Evolutionary conservation across 1,140 invertebrate species (phyloP), one percentile per base, ranked within the genome.

Genomic region (Neodiprion fabricii): DNA sequence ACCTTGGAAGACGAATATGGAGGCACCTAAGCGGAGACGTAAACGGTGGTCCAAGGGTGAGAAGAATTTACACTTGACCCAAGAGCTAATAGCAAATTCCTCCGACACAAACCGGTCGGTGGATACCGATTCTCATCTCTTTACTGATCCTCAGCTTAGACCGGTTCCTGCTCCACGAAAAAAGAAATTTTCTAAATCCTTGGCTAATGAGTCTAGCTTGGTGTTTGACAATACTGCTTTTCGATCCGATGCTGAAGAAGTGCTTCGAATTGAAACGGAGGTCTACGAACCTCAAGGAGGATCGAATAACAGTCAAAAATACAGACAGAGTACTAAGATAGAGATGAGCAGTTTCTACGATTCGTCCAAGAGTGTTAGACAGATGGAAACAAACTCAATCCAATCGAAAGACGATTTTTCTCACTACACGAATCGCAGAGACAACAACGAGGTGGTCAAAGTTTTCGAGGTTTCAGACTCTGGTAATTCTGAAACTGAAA

Each of bases 211-310:
- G 7, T 61, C 53, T 12, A 61, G 53, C 1, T 71, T 73, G 0
- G 79, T 67, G 7, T 79, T 79, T 14, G 83, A 85, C 23, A 87
- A 88, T 67, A 74, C 79, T 1, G 83, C 76, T 9, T 88, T 85
- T 70, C 74, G 78, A 23, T 82, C 80, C 0, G 85, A 87, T 8
- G 70, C 76, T 61, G 80, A 86, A n/a, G 81, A 84, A 71, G 75
- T 88, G 67, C 75, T 88, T 2, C 78, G 79, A 40, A 85, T 88
- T 11, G 86, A 88, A 76, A 87, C 83, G 0, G 78, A 85, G 53
- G 53, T 61, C 53, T 61, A 61, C 9, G 53, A 61, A 17, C 9
- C 53, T 17, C 53, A 14, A 17, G 8, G n/a, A 61, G n/a, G 11
- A 5, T 40, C 28, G 28, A 2, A 40, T 40, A 17, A 9, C 4